Evolutionary conservation across 2,888 invertebrate species (phyloP).

Genomic region (Tetragonula carbonaria): DNA sequence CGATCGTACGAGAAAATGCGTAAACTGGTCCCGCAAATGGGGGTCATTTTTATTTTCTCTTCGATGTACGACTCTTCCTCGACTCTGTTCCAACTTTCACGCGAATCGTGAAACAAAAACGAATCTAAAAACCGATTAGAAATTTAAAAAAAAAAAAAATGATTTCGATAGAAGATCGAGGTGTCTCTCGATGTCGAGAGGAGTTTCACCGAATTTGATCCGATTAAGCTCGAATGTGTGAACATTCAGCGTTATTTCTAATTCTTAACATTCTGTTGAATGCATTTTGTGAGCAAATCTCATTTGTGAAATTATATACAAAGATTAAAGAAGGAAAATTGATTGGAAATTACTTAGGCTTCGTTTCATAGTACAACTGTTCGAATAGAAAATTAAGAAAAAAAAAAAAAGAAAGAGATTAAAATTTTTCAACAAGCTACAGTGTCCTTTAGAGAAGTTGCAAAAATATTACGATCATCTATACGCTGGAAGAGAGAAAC

Average conservation of each 20-base stretch:
- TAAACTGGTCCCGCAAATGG: slow-evolving; percentile 41
- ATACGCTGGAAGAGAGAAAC: not conserved
- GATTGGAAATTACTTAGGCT: not conserved
- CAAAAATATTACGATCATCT: not conserved
- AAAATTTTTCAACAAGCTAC: not conserved
- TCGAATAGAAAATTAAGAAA: too few relatives aligned
- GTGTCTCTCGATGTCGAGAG: not conserved
- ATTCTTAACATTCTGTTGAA: not conserved
- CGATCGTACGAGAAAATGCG: slow-evolving; percentile 47
- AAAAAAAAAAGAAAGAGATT: not conserved
- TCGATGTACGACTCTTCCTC: not conserved
- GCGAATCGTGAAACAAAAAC: slow-evolving; percentile 4
- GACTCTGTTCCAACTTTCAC: slow-evolving; percentile 52
- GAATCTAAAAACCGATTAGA: not conserved
- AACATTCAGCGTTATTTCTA: not conserved
- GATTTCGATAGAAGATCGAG: not conserved
- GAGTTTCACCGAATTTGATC: not conserved
- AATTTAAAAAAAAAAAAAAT: not conserved
- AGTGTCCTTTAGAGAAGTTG: too few relatives aligned
- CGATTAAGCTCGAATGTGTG: not conserved
- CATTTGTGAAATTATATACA: not conserved
- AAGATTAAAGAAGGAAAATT: not conserved
- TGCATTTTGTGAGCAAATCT: not conserved
- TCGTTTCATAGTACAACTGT: too few relatives aligned
- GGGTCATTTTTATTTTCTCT: slow-evolving; percentile 55